These are phyloP conservation scores for Urosaurus nigricauda DNA, from an alignment of 2,797 vertebrate species.

Conservation along the genomic window DNA sequence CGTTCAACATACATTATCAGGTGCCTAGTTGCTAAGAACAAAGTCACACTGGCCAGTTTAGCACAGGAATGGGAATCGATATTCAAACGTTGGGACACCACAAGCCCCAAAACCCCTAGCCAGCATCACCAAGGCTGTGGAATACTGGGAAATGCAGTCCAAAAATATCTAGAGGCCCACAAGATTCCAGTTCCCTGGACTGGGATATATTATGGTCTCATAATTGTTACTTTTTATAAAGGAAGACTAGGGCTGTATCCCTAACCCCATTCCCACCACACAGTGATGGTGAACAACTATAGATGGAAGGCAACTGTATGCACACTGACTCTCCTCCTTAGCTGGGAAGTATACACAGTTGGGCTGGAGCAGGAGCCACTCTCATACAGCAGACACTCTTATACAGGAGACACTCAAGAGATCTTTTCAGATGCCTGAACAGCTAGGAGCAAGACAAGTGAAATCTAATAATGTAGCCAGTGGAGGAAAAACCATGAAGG, in stretches of 20 bases:
- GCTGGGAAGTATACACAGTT: too few species aligned
- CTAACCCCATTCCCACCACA: too few species aligned
- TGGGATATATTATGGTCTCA: background rate
- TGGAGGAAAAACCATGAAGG: background rate
- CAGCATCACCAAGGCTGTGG: too few species aligned
- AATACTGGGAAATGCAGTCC: too few species aligned
- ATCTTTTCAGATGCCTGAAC: background rate
- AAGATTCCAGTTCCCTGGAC: background rate
- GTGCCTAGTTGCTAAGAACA: background rate
- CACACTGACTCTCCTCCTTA: too few species aligned
- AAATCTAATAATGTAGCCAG: background rate
- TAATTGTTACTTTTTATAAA: background rate
- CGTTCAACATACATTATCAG: background rate
- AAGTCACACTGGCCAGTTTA: background rate
- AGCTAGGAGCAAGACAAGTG: background rate
- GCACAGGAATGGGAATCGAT: too few species aligned
- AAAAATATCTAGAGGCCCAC: too few species aligned
- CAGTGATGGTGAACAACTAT: background rate
- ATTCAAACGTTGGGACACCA: too few species aligned
- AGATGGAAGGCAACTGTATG: background rate
- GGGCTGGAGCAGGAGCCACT: background rate
- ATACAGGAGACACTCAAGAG: too few species aligned
- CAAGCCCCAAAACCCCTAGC: too few species aligned
- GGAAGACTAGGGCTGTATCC: background rate
- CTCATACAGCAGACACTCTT: background rate